Conservation (phyloP, 2,797 vertebrate genomes). For the Arnoldichthys spilopterus region DNA sequence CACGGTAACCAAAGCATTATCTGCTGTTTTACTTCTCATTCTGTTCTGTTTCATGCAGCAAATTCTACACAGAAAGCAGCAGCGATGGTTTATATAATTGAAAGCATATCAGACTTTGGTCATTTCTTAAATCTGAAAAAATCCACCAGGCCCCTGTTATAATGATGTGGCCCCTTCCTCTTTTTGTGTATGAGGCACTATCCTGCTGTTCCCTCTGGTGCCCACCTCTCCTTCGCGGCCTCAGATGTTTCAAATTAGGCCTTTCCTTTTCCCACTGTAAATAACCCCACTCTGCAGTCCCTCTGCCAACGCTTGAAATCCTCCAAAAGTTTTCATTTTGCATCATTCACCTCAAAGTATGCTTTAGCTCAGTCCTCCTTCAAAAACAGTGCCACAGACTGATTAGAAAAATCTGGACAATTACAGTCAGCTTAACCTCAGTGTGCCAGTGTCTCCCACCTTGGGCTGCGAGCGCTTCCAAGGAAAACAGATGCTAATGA, state of each 20-base stretch:
- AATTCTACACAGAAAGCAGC: neutral
- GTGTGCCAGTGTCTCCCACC: conserved; percentile 50
- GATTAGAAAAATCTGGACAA: conserved; percentile 65
- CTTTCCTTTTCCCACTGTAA: conserved; percentile 64
- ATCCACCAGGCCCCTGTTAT: conserved; percentile 26
- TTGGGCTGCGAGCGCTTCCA: conserved; percentile 49
- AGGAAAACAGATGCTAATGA: conserved; percentile 59
- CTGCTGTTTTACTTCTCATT: neutral
- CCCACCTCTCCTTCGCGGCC: conserved; percentile 49
- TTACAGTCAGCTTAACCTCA: conserved; percentile 58
- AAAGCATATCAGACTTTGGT: conserved; percentile 28
- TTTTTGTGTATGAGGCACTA: conserved; percentile 33
- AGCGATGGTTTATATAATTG: neutral
- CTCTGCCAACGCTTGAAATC: conserved; percentile 58
- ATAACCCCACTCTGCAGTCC: conserved; percentile 55
- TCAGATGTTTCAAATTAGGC: conserved; percentile 65
- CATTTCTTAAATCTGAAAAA: conserved; percentile 22
- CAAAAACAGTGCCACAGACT: conserved; percentile 54
- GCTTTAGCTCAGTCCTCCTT: conserved; percentile 54
- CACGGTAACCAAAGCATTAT: neutral
- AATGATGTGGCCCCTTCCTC: conserved; percentile 37
- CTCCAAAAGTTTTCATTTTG: conserved; percentile 62
- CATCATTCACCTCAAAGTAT: conserved; percentile 62
- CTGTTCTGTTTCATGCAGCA: neutral
- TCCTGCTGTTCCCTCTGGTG: conserved; percentile 39